Base-by-base conservation (phyloP, 2,113 vertebrate genomes). In the Nibea albiflora region DNA sequence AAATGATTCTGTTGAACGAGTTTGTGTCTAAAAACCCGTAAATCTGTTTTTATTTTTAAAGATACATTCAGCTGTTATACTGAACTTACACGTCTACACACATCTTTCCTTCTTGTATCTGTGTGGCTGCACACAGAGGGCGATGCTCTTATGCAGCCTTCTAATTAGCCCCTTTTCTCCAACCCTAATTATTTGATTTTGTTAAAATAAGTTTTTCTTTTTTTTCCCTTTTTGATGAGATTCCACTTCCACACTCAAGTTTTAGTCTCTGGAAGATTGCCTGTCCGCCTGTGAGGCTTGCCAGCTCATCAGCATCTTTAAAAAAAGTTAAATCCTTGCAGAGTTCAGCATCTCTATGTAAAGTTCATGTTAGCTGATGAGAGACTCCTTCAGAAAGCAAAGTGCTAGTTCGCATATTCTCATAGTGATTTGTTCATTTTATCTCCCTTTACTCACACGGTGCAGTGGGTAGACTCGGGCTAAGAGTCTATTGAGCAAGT, bases 341-440 rank as follows among this genome's bases (percentile, higher is more conserved):
- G 73, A 72, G 79, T 85, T 90, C 73, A 53, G n/a, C 67, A 31
- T 67, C 66, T 73, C 20, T 73, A 50, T 24, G 75, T 79, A 35
- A 70, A 81, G 42, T 85, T 84, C 76, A 47, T 64, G 54, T 76
- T 74, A 57, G 52, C 49, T 92, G 70, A 89, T 76, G 77, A 75
- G 74, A 83, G 46, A 61, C 52, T 79, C 69, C 49, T 76, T 79
- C 54, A 81, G 60, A 77, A 80, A 79, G 70, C 67, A 76, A 78
- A 83, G 52, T 80, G 76, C 58, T 87, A 24, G 62, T 80, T 86
- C 86, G 42, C 72, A 54, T 80, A 77, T 80, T 81, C 68, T 85
- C 68, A 47, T 31, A 54, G 69, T 72, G 76, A 81, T 81, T 88
- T 78, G n/a, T 81, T 84, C 72, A 69, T 70, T 67, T 83, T 73